Evolutionary conservation across 2,888 invertebrate genomes (phyloP), one percentile per base, ranked within the genome.

Genomic region (Parascotia fuliginaria): DNA sequence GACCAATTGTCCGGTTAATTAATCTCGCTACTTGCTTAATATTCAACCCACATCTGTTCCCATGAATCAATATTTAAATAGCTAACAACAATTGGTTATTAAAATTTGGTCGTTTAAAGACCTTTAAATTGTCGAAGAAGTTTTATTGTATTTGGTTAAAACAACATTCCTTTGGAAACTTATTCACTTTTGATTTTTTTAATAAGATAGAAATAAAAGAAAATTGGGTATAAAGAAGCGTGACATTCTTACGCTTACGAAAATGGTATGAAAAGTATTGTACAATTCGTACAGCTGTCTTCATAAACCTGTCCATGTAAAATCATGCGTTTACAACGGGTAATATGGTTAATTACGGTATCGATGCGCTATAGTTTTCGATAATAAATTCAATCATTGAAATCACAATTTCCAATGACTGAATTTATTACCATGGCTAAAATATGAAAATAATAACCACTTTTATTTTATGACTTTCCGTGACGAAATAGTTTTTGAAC

Each of bases 281-380:
- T n/a, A n/a, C n/a, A n/a, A n/a, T n/a, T n/a, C n/a, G n/a, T n/a
- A 16, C 13, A 5, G 5, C 13, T 31, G 31, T 31, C 13, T 31
- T 31, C 2, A 13, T 13, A 31, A 31, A 31, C 9, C 13, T 31
- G 22, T 16, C 38, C 28, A 39, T 43, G 14, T 16, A 55, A 39
- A n/a, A 54, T 54, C 58, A 66, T 59, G 59, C 59, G 45, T 57
- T 38, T 51, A 42, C 52, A 57, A 50, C 1, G 24, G 48, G 58
- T 56, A 49, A 29, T 52, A 74, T 57, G 73, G 52, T 50, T 42
- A 40, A 46, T 71, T 71, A 73, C 56, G 62, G 65, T 69, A 67
- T 69, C 68, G 46, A 55, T 13, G 13, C 39, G 38, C 44, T 44
- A 40, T 31, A 45, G 57, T 58, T 66, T 47, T 50, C 50, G 69